Evolutionary conservation across 2,888 invertebrate species (phyloP).

Genomic region (Diadromus collaris): DNA sequence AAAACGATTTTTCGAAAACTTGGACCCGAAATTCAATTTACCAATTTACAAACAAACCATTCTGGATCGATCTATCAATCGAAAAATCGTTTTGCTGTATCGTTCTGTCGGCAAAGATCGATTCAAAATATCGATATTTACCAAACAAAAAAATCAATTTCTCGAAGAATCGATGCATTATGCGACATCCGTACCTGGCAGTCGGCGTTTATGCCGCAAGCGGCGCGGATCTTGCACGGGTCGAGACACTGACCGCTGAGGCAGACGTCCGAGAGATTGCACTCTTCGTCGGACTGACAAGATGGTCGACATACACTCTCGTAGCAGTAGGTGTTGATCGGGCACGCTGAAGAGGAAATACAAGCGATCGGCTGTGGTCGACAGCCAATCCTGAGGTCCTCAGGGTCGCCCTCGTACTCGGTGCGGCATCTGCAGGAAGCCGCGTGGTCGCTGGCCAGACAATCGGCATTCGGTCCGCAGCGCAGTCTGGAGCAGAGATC

Average conservation of each 20-base stretch:
- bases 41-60: too few species aligned
- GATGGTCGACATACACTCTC: conserved; percentile 90
- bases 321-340: conserved; percentile 90
- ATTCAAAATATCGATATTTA: too few species aligned
- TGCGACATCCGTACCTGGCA: too few species aligned
- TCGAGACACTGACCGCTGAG: conserved; percentile 90
- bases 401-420: conserved; percentile 90
- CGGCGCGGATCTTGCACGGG: conserved; percentile 88
- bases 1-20: too few species aligned
- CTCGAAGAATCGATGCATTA: too few species aligned
- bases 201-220: conserved; percentile 92
- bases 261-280: conserved; percentile 89
- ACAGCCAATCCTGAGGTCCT: conserved; percentile 87
- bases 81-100: too few species aligned
- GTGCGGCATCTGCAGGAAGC: conserved; percentile 89
- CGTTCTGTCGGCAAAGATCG: too few species aligned
- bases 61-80: too few species aligned
- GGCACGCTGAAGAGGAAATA: conserved; percentile 87
- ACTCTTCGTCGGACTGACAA: conserved; percentile 90
- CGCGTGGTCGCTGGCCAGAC: conserved; percentile 87
- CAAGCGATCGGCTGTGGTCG: conserved; percentile 88
- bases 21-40: too few species aligned
- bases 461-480: conserved; percentile 93
- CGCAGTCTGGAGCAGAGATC: conserved; percentile 84
- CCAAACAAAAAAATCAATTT: too few species aligned